Evolutionary conservation across 2,113 vertebrate genomes (phyloP).

Genomic region (Halichoerus grypus): DNA sequence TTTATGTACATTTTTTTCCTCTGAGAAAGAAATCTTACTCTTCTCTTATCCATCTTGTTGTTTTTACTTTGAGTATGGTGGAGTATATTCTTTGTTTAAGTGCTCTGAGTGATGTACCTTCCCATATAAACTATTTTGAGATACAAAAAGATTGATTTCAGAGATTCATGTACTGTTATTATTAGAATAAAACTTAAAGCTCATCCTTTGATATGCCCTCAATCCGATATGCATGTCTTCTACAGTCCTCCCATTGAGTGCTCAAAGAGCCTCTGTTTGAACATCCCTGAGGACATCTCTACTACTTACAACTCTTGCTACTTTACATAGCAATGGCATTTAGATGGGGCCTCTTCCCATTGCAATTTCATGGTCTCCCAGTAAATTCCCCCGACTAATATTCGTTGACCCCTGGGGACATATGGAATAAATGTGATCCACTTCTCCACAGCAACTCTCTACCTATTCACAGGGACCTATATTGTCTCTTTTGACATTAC

Average conservation of each 20-base stretch:
- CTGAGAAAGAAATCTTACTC: not conserved
- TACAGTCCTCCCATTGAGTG: not conserved
- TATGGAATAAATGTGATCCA: not conserved
- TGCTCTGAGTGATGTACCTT: constrained; percentile 4
- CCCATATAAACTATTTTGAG: constrained; percentile 45
- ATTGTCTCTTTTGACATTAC: not conserved
- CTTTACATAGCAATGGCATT: rapidly evolving
- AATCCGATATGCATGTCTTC: not conserved
- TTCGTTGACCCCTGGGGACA: not conserved
- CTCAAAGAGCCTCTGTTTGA: not conserved
- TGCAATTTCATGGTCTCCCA: not conserved
- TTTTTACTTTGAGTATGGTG: not conserved
- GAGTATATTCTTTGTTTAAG: constrained; percentile 54
- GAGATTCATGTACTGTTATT: not conserved
- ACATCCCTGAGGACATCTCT: rapidly evolving
- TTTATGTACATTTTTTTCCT: not conserved
- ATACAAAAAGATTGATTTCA: constrained; percentile 40
- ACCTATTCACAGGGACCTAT: not conserved
- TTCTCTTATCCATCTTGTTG: constrained; percentile 34
- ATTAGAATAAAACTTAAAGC: not conserved
- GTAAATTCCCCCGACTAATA: rapidly evolving
- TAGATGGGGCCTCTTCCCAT: not conserved
- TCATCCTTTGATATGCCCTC: not conserved
- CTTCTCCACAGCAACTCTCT: not conserved
- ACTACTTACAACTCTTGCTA: not conserved